Evolutionary conservation across 2,797 vertebrate species (phyloP).

Genomic region (Chromis chromis): DNA sequence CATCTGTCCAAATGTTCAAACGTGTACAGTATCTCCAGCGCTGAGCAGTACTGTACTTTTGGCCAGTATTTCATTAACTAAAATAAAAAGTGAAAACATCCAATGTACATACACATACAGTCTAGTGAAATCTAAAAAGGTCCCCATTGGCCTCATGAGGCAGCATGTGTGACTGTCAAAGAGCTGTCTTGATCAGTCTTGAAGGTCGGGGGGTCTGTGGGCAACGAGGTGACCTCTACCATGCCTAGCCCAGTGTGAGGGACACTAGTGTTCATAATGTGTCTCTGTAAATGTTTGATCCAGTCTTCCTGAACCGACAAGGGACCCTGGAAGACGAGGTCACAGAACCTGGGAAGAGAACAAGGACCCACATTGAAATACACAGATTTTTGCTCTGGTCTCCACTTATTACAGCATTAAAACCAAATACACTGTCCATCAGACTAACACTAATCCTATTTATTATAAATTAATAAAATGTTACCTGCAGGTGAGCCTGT

Average conservation of each 20-base stretch:
- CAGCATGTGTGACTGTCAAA: slow-evolving; percentile 89
- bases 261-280: slow-evolving; percentile 98
- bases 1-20: slow-evolving; percentile 65
- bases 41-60: slow-evolving; percentile 71
- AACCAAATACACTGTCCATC: background rate
- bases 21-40: slow-evolving; percentile 57
- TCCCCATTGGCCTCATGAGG: slow-evolving; percentile 88
- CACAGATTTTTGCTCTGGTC: background rate
- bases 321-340: slow-evolving; percentile 99
- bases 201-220: slow-evolving; percentile 81
- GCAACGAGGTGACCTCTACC: slow-evolving; percentile 93
- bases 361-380: background rate
- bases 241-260: slow-evolving; percentile 97
- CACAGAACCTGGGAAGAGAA: slow-evolving; percentile 91
- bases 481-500: slow-evolving; percentile 97
- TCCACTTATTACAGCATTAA: background rate
- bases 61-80: slow-evolving; percentile 71
- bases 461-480: background rate
- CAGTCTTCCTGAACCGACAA: slow-evolving; percentile 99
- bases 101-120: slow-evolving; percentile 83
- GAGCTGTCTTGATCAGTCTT: slow-evolving; percentile 78
- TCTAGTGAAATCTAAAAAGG: slow-evolving; percentile 78
- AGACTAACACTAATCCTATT: background rate
- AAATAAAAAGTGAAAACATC: slow-evolving; percentile 75
- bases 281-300: slow-evolving; percentile 99